A percentile compares a stretch with the other conserved stretches of the same genome.
These are phyloP conservation scores for Mormyrus iriodes DNA, from an alignment of 2,113 vertebrate species.

Conservation along the genomic window DNA sequence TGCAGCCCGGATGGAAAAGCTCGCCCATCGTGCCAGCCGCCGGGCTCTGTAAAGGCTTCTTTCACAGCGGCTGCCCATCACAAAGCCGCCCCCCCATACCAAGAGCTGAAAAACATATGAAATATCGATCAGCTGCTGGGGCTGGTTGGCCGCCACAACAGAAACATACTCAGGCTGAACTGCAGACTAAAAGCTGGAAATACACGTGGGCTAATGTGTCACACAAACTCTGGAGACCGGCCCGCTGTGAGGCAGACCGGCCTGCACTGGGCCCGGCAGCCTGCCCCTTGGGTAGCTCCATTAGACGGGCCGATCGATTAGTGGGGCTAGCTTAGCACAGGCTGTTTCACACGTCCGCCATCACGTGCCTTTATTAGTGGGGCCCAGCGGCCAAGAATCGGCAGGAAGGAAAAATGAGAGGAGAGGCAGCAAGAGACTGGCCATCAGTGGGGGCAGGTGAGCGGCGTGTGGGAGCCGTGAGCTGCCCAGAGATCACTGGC, in stretches of 20 bases:
- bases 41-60: not conserved
- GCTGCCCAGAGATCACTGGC: not conserved
- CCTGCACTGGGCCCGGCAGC: not conserved
- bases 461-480: not conserved
- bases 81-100: not conserved
- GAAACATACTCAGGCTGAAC: not conserved
- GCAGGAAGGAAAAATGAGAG: not conserved
- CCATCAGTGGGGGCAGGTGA: not conserved
- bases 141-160: not conserved
- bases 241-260: not conserved
- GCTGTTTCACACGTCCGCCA: not conserved
- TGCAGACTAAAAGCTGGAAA: not conserved
- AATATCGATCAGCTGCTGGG: constrained; percentile 9
- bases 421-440: not conserved
- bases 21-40: not conserved
- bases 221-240: not conserved
- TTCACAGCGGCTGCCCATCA: no score
- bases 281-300: not conserved
- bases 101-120: not conserved
- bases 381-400: not conserved
- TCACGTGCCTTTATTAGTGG: not conserved
- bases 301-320: not conserved
- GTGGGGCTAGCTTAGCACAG: not conserved
- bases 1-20: not conserved
- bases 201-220: not conserved